Conservation (phyloP, 2,797 vertebrate species). For the Notoglanidium macrostoma region DNA sequence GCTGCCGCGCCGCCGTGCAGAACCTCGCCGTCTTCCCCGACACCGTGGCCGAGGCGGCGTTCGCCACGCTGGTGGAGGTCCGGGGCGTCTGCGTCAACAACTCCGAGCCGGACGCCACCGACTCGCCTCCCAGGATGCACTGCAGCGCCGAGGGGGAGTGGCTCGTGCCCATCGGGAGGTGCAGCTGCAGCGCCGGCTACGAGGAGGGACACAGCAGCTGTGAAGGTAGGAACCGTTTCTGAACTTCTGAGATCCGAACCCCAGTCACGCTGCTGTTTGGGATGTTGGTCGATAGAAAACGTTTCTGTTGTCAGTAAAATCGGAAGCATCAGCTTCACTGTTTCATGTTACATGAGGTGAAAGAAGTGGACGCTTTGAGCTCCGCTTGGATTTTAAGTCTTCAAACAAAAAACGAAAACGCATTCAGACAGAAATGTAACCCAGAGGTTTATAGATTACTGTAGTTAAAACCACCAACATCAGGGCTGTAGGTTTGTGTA, state of each 20-base stretch:
- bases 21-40: conserved; percentile 89
- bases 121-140: conserved; percentile 93
- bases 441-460: not conserved
- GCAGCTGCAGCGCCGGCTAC: conserved; percentile 89
- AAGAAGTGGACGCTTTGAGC: not conserved
- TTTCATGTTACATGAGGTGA: not conserved
- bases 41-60: conserved; percentile 89
- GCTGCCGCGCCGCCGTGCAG: conserved; percentile 85
- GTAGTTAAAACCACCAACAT: not conserved
- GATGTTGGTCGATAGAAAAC: not conserved
- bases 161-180: conserved; percentile 93
- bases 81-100: conserved; percentile 88
- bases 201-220: conserved; percentile 91
- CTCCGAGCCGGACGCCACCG: conserved; percentile 83
- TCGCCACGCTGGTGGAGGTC: conserved; percentile 92
- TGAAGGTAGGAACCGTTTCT: conserved; percentile 79
- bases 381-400: not conserved
- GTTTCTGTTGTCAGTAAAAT: not conserved
- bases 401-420: not conserved
- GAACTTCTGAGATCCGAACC: not conserved
- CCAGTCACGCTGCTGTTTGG: not conserved
- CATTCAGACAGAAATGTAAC: not conserved
- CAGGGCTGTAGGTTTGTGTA: not conserved
- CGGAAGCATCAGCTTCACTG: not conserved
- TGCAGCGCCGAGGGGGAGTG: conserved; percentile 95